Base-by-base conservation (phyloP, 2,888 invertebrate species). In the Seira musarum region DNA sequence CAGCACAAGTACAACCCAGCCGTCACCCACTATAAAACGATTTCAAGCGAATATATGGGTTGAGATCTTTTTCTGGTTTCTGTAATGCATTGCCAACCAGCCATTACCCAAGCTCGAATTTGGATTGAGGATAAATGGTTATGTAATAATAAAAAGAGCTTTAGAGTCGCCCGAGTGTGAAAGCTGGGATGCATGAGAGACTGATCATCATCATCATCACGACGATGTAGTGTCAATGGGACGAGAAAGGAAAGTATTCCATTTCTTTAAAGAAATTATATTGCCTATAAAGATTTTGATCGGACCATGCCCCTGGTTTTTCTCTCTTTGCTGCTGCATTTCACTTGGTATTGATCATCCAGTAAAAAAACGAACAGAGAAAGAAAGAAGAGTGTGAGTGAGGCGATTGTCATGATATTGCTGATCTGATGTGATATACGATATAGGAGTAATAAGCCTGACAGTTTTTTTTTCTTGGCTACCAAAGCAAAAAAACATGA, bases 171-270 rank as follows among this genome's bases (percentile, higher is more conserved):
- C 68, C 67, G 64, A 73, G 68, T 65, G 79, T 79, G 68, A 63
- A 67, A 24, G n/a, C n/a, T n/a, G 67, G 68, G 73, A 79, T 79
- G 79, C 63, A 72, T 40, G 79, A 72, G 71, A 66, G 46, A 15
- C 60, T 57, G 71, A 77, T 77, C 78, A 72, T 78, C 49, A 49
- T 30, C 30, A 30, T 30, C 30, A 30, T 30, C 49, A 49, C 49
- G 78, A 49, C 49, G 78, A 78, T 78, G 66, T 78, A 78, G 73
- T 79, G 79, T 73, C 79, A 73, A 79, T 68, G 63, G 76, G 53
- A 67, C n/a, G 63, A 61, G n/a, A 13, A 61, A 22, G 13, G 61
- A 49, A 49, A 49, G 49, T 49, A 8, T 49, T 49, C 17, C 49
- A 49, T 49, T n/a, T n/a, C 49, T 49, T 49, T 49, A 30, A 30